phyloP scores from a whole-genome alignment of 2,113 vertebrate genomes.

The Patagioenas fasciata region DNA sequence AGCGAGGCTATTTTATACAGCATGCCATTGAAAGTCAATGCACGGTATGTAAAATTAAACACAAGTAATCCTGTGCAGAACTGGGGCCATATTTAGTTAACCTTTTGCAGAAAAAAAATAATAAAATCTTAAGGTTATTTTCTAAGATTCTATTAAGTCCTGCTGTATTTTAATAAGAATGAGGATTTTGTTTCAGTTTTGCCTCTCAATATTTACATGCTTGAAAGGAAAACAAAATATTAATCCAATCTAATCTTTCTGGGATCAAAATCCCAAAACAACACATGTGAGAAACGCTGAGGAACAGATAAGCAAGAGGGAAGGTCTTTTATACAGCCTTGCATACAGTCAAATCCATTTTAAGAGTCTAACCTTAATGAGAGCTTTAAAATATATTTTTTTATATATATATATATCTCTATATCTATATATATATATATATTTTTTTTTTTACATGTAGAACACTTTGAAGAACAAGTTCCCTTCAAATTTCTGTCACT shows the following conservation, averaged over 20 bases:
- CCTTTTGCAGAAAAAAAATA: background rate
- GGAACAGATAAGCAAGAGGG: constrained; percentile 14
- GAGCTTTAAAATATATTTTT: constrained; percentile 20
- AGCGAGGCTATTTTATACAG: background rate
- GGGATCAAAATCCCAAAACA: constrained; percentile 47
- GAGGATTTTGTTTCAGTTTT: constrained; percentile 54
- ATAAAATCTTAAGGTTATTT: constrained; percentile 18
- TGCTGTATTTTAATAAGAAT: constrained; percentile 41
- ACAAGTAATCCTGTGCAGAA: constrained; percentile 50
- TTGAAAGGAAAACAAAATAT: constrained; percentile 63
- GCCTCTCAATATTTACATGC: constrained; percentile 46
- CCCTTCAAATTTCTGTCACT: constrained; percentile 49
- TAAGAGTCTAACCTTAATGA: background rate
- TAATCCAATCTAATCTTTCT: constrained; percentile 55
- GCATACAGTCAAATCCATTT: constrained; percentile 9
- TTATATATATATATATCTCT: background rate
- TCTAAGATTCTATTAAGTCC: constrained; percentile 43
- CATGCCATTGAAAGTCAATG: background rate
- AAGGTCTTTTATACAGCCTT: background rate
- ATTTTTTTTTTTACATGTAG: background rate
- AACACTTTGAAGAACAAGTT: constrained; percentile 46
- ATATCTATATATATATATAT: too few relatives aligned
- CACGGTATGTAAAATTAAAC: constrained; percentile 51
- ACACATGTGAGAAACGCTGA: constrained; percentile 5
- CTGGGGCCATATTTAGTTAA: constrained; percentile 58